Evolutionary conservation across 2,888 invertebrate species (phyloP).

Genomic region (Standfussiana lucernea): DNA sequence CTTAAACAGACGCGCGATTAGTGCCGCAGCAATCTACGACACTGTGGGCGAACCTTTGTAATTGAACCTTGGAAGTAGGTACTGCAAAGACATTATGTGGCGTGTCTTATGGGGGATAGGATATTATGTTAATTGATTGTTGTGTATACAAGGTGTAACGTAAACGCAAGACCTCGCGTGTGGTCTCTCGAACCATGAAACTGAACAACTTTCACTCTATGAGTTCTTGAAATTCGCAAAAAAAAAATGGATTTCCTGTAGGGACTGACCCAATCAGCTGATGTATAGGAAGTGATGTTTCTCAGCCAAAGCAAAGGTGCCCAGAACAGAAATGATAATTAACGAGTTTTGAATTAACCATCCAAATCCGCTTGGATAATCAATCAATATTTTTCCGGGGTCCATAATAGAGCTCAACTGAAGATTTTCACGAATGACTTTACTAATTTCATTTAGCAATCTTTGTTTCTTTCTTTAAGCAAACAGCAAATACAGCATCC

Average conservation of each 20-base stretch:
- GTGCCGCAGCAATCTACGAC: constrained; percentile 74
- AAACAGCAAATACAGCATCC: not conserved
- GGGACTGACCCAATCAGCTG: too few relatives aligned
- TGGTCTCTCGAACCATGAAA: not conserved
- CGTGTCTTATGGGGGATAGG: not conserved
- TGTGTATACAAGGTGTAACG: not conserved
- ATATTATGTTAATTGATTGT: not conserved
- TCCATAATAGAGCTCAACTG: not conserved
- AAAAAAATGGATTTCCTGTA: too few relatives aligned
- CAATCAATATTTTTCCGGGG: not conserved
- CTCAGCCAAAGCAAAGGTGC: too few relatives aligned
- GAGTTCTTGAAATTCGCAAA: not conserved
- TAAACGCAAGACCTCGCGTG: not conserved
- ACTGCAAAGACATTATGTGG: constrained; percentile 13
- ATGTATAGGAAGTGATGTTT: too few relatives aligned
- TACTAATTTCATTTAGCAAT: not conserved
- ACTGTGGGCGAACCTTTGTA: constrained; percentile 43
- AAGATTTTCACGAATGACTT: not conserved
- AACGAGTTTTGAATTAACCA: too few relatives aligned
- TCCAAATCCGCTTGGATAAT: not conserved
- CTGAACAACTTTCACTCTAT: not conserved
- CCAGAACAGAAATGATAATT: too few relatives aligned
- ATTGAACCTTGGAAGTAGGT: constrained; percentile 35
- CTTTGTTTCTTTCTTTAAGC: too few relatives aligned
- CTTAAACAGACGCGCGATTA: constrained; percentile 85